Percentiles rank a stretch among this genome's conserved stretches.
These are phyloP conservation scores for Xestia sexstrigata DNA, from an alignment of 2,888 invertebrate species.

Conservation along the genomic window DNA sequence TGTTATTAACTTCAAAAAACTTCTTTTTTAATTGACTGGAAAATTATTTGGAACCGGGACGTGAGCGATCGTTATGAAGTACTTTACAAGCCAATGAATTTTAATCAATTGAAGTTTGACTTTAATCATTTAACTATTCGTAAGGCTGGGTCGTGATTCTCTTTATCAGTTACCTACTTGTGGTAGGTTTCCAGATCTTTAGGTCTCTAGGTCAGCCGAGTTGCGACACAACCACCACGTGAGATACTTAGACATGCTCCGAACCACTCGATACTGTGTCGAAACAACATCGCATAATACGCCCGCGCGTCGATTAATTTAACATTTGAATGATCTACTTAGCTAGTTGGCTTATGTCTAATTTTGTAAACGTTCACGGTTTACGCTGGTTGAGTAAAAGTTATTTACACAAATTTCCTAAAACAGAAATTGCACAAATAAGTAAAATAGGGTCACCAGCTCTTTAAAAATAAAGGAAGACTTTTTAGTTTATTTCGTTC, in stretches of 20 bases:
- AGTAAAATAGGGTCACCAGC: slow-evolving; percentile 15
- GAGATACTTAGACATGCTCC: slow-evolving; percentile 68
- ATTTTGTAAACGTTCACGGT: slow-evolving; percentile 43
- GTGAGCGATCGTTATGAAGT: slow-evolving; percentile 27
- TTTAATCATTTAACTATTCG: slow-evolving; percentile 48
- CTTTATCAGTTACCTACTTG: slow-evolving; percentile 56
- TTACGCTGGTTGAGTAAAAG: slow-evolving; percentile 46
- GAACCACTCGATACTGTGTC: slow-evolving; percentile 59
- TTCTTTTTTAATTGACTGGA: slow-evolving; percentile 37
- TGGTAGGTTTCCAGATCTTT: slow-evolving; percentile 67
- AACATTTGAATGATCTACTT: slow-evolving; percentile 56
- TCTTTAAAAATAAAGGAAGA: neutral
- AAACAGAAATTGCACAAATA: slow-evolving; percentile 36
- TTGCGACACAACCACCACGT: slow-evolving; percentile 66
- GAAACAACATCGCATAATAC: slow-evolving; percentile 61
- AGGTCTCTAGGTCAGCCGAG: slow-evolving; percentile 69
- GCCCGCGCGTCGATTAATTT: slow-evolving; percentile 53
- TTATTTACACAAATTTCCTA: slow-evolving; percentile 26
- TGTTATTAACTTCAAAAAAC: slow-evolving; percentile 7
- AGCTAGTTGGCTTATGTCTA: slow-evolving; percentile 41
- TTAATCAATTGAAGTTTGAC: slow-evolving; percentile 41
- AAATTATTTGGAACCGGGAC: slow-evolving; percentile 41
- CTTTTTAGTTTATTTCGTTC: neutral
- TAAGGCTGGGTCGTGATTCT: slow-evolving; percentile 39
- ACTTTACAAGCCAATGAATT: slow-evolving; percentile 23